Conservation (phyloP, 2,888 invertebrate genomes). For the Epinotia nisella region DNA sequence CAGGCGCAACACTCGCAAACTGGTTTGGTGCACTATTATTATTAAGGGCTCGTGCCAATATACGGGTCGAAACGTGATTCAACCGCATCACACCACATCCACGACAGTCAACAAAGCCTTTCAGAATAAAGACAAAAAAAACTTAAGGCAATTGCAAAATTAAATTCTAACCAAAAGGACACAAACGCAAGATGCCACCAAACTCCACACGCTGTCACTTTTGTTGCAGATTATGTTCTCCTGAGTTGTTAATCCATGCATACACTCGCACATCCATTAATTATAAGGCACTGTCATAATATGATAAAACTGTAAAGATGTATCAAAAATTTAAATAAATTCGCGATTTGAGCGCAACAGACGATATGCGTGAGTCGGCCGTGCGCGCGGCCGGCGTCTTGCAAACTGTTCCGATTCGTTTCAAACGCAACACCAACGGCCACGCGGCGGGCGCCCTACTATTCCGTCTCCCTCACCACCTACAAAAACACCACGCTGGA, state of each 20-base stretch:
- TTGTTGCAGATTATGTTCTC: conserved; percentile 63
- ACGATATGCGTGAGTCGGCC: conserved; percentile 77
- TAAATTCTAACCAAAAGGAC: conserved; percentile 79
- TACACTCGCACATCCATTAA: conserved; percentile 80
- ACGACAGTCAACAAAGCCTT: conserved; percentile 71
- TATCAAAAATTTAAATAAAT: conserved; percentile 69
- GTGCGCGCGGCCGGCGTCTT: conserved; percentile 81
- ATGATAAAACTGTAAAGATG: conserved; percentile 67
- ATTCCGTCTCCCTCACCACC: conserved; percentile 75
- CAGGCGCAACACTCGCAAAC: conserved; percentile 80
- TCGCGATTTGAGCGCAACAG: conserved; percentile 75
- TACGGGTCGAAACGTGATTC: conserved; percentile 73
- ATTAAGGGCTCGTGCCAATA: conserved; percentile 83
- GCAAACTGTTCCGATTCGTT: conserved; percentile 81
- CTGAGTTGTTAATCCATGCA: conserved; percentile 73
- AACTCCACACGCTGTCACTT: conserved; percentile 71
- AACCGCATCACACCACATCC: conserved; percentile 58
- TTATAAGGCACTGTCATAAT: conserved; percentile 76
- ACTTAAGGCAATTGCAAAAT: conserved; percentile 63
- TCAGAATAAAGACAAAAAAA: conserved; percentile 62
- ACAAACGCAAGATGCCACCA: conserved; percentile 70
- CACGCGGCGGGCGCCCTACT: conserved; percentile 79
- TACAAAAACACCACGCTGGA: conserved; percentile 60
- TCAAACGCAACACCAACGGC: conserved; percentile 77
- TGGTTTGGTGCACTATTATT: conserved; percentile 84